Evolutionary conservation across 2,797 vertebrate species (phyloP).

Genomic region (Borostomias antarcticus): DNA sequence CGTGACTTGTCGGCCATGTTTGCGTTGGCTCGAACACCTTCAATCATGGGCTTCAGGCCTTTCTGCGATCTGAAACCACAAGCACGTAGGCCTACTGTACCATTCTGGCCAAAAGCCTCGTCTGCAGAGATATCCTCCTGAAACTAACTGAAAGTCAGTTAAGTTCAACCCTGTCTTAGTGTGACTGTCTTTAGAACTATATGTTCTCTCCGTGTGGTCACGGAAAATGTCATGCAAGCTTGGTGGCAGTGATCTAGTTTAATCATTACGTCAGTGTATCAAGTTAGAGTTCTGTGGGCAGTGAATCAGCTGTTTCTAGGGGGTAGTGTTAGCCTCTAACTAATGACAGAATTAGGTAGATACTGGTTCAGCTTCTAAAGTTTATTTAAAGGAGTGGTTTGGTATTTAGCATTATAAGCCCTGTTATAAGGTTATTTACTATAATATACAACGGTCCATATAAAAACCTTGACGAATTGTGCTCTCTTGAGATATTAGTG

Average conservation of each 20-base stretch:
- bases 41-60: neutral
- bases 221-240: neutral
- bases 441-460: too few relatives aligned
- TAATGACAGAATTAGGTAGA: too few relatives aligned
- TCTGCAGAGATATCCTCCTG: too few relatives aligned
- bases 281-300: neutral
- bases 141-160: neutral
- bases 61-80: constrained; percentile 24
- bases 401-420: too few relatives aligned
- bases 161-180: neutral
- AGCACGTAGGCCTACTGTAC: constrained; percentile 23
- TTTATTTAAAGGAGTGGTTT: too few relatives aligned
- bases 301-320: neutral
- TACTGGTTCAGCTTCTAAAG: too few relatives aligned
- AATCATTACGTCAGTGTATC: neutral
- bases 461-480: too few relatives aligned
- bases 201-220: neutral
- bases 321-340: too few relatives aligned
- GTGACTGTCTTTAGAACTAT: neutral
- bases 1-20: constrained; percentile 19
- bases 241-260: neutral
- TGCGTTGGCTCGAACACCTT: neutral
- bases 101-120: neutral
- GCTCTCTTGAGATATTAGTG: too few relatives aligned
- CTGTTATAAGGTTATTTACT: too few relatives aligned